Percentiles rank a stretch among this genome's conserved stretches.
Conservation (phyloP, 2,797 vertebrate species). For the Knipowitschia caucasica region DNA sequence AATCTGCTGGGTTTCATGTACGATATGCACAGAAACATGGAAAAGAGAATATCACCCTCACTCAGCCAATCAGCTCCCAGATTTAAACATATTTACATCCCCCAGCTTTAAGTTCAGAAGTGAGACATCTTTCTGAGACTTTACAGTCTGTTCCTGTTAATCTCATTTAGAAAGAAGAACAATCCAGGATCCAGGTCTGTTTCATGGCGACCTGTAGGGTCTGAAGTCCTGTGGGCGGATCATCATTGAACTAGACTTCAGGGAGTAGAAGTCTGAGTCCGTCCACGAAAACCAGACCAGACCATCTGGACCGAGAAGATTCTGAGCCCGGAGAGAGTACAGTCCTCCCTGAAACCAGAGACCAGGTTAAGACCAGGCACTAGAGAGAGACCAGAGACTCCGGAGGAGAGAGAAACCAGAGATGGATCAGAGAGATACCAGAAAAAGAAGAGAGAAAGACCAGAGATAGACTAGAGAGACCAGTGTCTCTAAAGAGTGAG, state of each 20-base stretch:
- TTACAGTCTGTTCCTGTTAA: no score
- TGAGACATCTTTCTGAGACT: no score
- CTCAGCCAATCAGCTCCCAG: no score
- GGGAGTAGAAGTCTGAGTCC: conserved; percentile 84
- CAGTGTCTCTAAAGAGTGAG: no score
- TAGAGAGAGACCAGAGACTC: not conserved
- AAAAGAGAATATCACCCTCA: no score
- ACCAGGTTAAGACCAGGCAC: not conserved
- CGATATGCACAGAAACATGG: no score
- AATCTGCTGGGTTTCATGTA: no score
- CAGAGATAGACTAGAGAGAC: not conserved
- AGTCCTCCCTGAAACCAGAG: conserved; percentile 70
- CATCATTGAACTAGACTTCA: conserved; percentile 84
- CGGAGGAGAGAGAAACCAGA: not conserved
- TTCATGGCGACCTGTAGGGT: conserved; percentile 72
- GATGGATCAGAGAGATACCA: not conserved
- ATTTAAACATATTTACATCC: no score
- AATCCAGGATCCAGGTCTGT: not conserved
- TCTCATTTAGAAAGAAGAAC: no score
- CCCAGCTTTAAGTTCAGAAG: no score
- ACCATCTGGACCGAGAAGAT: conserved; percentile 77
- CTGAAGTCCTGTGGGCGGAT: conserved; percentile 76
- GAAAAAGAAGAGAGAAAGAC: not conserved
- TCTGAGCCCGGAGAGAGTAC: conserved; percentile 75
- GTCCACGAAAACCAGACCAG: conserved; percentile 87